Conservation (phyloP, 2,888 invertebrate genomes). For the Xestia rhomboidea region DNA sequence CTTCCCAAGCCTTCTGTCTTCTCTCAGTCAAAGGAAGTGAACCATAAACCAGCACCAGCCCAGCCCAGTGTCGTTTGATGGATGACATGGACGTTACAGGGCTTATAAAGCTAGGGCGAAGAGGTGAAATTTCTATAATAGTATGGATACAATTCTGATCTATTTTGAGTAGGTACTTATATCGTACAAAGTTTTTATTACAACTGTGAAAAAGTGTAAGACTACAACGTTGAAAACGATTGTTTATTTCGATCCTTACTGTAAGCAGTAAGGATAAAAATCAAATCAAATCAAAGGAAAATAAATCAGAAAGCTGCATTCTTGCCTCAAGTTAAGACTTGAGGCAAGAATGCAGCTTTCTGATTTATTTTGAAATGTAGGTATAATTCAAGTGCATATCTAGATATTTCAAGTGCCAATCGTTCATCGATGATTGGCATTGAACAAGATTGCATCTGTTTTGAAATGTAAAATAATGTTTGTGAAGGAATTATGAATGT, state of each 20-base stretch:
- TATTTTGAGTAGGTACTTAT: not conserved
- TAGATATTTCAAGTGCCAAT: conserved; percentile 7
- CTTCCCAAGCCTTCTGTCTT: not conserved
- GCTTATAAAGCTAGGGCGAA: not conserved
- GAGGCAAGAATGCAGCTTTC: no score
- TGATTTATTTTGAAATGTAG: not conserved
- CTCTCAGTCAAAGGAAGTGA: not conserved
- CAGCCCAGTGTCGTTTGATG: not conserved
- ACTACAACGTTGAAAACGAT: not conserved
- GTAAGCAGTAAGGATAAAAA: no score
- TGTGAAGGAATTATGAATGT: not conserved
- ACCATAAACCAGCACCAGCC: not conserved
- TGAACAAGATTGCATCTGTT: conserved; percentile 3
- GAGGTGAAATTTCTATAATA: not conserved
- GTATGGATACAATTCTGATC: not conserved
- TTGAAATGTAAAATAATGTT: conserved; percentile 1
- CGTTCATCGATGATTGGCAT: conserved; percentile 23
- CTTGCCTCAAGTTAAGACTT: no score
- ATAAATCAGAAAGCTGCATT: no score
- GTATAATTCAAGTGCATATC: conserved; percentile 1
- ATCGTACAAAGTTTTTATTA: not conserved
- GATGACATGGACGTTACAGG: not conserved
- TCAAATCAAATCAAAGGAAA: no score
- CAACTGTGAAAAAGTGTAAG: not conserved
- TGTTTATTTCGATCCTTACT: no score